Evolutionary conservation across 1,140 invertebrate species (phyloP).

Genomic region (Melitaea cinxia): DNA sequence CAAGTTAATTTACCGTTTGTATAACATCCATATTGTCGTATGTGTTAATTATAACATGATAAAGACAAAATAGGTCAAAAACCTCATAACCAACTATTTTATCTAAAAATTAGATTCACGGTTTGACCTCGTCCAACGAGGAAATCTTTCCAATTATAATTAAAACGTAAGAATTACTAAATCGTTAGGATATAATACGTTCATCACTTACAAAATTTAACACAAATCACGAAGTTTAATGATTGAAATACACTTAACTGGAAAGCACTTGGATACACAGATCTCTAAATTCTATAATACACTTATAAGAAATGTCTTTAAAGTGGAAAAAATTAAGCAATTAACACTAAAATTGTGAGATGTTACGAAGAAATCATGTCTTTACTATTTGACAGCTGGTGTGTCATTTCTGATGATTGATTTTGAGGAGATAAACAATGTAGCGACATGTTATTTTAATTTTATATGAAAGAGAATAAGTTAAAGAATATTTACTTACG

Average conservation of each 20-base stretch:
- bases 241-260: background rate
- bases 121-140: background rate
- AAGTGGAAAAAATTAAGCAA: slow-evolving; percentile 4
- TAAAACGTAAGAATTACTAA: background rate
- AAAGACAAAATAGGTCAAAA: background rate
- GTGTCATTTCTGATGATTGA: slow-evolving; percentile 28
- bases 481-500: slow-evolving; percentile 55
- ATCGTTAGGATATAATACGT: background rate
- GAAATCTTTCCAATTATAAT: background rate
- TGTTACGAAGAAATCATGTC: slow-evolving; percentile 24
- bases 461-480: slow-evolving; percentile 2
- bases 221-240: background rate
- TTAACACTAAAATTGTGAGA: slow-evolving; percentile 10
- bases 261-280: background rate
- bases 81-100: background rate
- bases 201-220: background rate
- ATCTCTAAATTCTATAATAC: background rate
- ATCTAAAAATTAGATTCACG: background rate
- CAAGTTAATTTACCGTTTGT: too few relatives aligned
- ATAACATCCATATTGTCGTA: too few relatives aligned
- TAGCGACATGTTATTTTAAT: slow-evolving; percentile 8
- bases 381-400: slow-evolving; percentile 41
- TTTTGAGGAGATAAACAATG: slow-evolving; percentile 24
- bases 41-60: too few relatives aligned
- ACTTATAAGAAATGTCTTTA: background rate